Conservation (phyloP, 2,797 vertebrate species). For the Adrianichthys oophorus region DNA sequence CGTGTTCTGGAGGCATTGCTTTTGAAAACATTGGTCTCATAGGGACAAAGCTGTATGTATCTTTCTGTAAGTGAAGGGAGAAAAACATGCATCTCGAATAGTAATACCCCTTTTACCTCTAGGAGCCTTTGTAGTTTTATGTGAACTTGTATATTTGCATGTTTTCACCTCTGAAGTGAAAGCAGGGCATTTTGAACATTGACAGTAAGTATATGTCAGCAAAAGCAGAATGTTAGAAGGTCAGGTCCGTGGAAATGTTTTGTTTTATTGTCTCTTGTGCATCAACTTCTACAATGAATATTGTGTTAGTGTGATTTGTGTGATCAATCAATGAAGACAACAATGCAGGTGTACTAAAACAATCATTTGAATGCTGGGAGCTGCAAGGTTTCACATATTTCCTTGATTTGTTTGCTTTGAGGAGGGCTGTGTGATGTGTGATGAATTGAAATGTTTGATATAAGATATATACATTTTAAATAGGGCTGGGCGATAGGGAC, state of each 20-base stretch:
- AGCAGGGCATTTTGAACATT: conserved; percentile 4
- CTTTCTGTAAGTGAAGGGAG: conserved; percentile 30
- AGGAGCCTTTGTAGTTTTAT: conserved; percentile 12
- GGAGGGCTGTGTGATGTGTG: no score
- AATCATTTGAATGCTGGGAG: conserved; percentile 25
- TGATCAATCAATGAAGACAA: conserved; percentile 14
- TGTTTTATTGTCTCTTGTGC: conserved; percentile 18
- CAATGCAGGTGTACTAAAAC: conserved; percentile 35
- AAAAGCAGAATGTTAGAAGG: background rate
- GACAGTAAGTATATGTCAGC: background rate
- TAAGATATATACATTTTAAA: no score
- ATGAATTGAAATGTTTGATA: no score
- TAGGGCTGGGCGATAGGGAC: no score
- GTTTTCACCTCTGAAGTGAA: background rate
- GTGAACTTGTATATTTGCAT: conserved; percentile 5
- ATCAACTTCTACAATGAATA: conserved; percentile 13
- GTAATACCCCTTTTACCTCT: conserved; percentile 26
- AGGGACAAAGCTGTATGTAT: conserved; percentile 34
- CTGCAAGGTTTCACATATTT: background rate
- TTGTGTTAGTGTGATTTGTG: background rate
- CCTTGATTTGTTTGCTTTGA: no score
- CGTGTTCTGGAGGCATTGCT: conserved; percentile 48
- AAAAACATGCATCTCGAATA: conserved; percentile 39
- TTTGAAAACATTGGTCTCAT: conserved; percentile 50
- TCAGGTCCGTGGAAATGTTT: conserved; percentile 1